phyloP scores from a whole-genome alignment of 2,113 vertebrate genomes.

The Chloropsis hardwickii region DNA sequence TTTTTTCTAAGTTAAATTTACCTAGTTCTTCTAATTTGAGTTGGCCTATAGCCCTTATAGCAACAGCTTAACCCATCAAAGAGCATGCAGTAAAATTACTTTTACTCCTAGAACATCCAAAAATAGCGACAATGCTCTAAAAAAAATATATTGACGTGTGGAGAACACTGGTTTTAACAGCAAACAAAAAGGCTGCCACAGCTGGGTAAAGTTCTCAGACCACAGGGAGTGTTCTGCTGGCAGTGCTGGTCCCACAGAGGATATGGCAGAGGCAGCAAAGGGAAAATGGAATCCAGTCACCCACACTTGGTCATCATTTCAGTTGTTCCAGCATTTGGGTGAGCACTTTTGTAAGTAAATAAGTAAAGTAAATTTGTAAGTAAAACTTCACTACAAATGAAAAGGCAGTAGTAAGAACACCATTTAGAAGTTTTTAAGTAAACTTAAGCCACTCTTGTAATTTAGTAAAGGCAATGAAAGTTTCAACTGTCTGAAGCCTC shows the following conservation, averaged over 20 bases:
- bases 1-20: neutral
- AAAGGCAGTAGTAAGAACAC: neutral
- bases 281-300: neutral
- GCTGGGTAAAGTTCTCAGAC: neutral
- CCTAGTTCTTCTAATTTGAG: neutral
- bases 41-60: neutral
- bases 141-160: accelerated
- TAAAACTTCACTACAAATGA: neutral
- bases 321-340: neutral
- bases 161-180: neutral
- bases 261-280: accelerated
- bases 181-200: neutral
- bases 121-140: neutral
- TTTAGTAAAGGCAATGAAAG: neutral
- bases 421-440: neutral
- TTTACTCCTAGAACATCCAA: neutral
- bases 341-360: too few species aligned
- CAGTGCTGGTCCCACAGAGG: neutral
- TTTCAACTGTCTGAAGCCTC: neutral
- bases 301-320: neutral
- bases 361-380: neutral
- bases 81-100: neutral
- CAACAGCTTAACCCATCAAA: neutral
- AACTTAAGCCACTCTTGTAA: neutral
- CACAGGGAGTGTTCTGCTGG: neutral